Percentiles rank a stretch among this genome's conserved stretches.
Conservation (phyloP, 2,113 vertebrate genomes). For the Galbula dea region DNA sequence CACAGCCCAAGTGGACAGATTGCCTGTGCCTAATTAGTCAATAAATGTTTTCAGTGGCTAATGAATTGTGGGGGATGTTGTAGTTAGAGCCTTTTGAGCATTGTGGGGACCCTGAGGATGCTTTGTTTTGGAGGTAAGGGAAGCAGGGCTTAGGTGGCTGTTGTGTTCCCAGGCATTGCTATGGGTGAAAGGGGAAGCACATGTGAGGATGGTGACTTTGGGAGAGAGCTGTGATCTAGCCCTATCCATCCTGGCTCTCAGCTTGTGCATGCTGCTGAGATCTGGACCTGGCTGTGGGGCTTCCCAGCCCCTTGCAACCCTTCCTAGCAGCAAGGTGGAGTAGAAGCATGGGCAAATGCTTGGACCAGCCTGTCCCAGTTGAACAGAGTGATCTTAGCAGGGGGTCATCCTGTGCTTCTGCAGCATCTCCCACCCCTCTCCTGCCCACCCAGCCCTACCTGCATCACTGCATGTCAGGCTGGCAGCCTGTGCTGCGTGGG, state of each 20-base stretch:
- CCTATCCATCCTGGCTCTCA: not conserved
- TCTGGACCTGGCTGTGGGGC: rapidly evolving
- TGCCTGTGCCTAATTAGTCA: conserved; percentile 33
- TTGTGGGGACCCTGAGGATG: not conserved
- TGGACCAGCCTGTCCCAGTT: not conserved
- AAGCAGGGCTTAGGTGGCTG: not conserved
- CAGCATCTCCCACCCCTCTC: not conserved
- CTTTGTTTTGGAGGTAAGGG: not conserved
- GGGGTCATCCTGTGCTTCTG: not conserved
- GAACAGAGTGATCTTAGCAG: not conserved
- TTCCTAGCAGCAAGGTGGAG: not conserved
- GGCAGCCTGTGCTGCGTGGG: not conserved
- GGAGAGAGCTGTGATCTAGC: not conserved
- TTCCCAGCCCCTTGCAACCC: not conserved
- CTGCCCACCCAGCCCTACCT: not conserved
- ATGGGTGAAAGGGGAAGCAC: not conserved
- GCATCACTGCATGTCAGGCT: rapidly evolving
- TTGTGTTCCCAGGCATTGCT: not conserved
- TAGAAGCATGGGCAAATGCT: not conserved
- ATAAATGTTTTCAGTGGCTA: conserved; percentile 32
- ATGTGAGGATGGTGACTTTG: rapidly evolving
- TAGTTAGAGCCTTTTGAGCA: not conserved
- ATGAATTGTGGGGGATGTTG: not conserved
- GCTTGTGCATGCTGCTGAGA: not conserved
- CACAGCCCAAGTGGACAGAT: conserved; percentile 19